A percentile compares a stretch with the other conserved stretches of the same genome.
These are phyloP conservation scores for Chymomyza amoena DNA, from an alignment of 2,888 invertebrate genomes.

Conservation along the genomic window DNA sequence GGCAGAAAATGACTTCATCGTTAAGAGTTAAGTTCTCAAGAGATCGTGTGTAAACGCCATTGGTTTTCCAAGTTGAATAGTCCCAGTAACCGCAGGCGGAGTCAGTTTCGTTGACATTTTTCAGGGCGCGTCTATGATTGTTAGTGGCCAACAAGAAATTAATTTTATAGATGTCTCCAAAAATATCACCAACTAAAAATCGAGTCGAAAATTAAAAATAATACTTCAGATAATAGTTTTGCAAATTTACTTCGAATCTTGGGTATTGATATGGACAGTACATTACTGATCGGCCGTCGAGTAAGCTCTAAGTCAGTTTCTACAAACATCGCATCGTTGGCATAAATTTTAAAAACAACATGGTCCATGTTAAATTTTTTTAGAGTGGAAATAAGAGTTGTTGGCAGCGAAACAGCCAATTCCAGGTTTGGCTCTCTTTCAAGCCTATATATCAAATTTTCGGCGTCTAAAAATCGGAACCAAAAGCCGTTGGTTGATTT, in stretches of 20 bases:
- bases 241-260: slow-evolving; percentile 77
- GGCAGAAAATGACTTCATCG: slow-evolving; percentile 77
- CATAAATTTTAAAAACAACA: slow-evolving; percentile 81
- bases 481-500: slow-evolving; percentile 48
- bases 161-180: too few species aligned
- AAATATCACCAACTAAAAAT: too few species aligned
- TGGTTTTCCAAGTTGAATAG: slow-evolving; percentile 81
- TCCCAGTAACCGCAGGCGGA: slow-evolving; percentile 82
- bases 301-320: slow-evolving; percentile 76
- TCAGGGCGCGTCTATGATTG: neutral
- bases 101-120: slow-evolving; percentile 33
- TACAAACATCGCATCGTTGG: slow-evolving; percentile 81
- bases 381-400: slow-evolving; percentile 61
- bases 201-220: too few species aligned
- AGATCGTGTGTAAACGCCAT: slow-evolving; percentile 78
- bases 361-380: slow-evolving; percentile 61
- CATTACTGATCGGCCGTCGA: slow-evolving; percentile 77
- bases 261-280: slow-evolving; percentile 83
- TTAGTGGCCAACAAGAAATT: slow-evolving; percentile 77
- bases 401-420: slow-evolving; percentile 81
- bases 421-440: slow-evolving; percentile 79
- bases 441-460: slow-evolving; percentile 77
- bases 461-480: slow-evolving; percentile 77
- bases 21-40: too few species aligned
- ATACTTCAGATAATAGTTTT: too few species aligned